A percentile compares a stretch with the other conserved stretches of the same genome.
phyloP scores from a whole-genome alignment of 2,113 vertebrate genomes.

The Poecilia latipinna region DNA sequence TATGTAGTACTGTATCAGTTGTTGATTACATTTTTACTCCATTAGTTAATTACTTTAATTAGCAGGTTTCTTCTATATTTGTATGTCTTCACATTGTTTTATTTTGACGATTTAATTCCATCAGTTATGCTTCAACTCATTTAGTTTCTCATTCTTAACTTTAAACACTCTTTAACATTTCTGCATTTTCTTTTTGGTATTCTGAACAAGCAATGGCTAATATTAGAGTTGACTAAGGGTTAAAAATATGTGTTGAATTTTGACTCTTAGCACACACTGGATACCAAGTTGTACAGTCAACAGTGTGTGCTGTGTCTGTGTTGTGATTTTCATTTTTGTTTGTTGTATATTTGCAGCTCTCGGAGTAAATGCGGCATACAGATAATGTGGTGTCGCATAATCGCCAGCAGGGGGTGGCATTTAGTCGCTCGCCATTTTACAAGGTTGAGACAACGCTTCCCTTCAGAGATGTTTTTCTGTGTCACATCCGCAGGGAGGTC shows the following conservation, averaged over 20 bases:
- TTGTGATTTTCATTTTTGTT: not conserved
- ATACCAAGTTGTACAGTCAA: not conserved
- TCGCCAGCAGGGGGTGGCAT: conserved; percentile 41
- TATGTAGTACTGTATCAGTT: too few relatives aligned
- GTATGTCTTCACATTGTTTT: not conserved
- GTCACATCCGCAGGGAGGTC: conserved; percentile 85
- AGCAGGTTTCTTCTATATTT: not conserved
- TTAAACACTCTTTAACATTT: too few relatives aligned
- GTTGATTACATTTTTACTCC: not conserved
- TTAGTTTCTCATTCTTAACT: not conserved
- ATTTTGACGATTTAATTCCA: not conserved
- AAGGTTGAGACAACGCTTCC: not conserved
- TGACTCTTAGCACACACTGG: not conserved
- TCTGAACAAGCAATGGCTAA: too few relatives aligned
- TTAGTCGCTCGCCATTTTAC: conserved; percentile 4
- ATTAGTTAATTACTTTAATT: not conserved
- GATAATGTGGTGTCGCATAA: not conserved
- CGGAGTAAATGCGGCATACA: not conserved
- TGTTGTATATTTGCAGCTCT: too few relatives aligned
- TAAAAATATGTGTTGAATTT: not conserved
- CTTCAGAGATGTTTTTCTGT: not conserved
- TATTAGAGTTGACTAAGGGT: too few relatives aligned
- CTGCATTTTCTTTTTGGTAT: not conserved
- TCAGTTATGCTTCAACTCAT: not conserved
- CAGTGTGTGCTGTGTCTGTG: not conserved